Conservation (phyloP, 1,140 invertebrate species). For the Zaprionus vittiger region DNA sequence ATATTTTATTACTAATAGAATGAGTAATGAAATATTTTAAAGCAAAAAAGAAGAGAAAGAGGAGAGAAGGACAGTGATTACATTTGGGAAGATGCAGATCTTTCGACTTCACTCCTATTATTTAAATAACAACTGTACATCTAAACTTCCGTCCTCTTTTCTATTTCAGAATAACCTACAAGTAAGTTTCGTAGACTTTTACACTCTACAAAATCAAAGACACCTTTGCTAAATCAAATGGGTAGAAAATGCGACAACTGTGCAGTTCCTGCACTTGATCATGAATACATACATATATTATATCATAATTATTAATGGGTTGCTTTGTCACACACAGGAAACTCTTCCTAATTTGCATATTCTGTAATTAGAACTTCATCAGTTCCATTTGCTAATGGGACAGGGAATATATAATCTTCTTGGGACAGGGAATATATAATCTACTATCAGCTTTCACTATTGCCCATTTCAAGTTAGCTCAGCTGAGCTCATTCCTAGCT, state of each 20-base stretch:
- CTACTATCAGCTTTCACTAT: not conserved
- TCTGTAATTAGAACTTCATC: not conserved
- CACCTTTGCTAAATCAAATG: no score
- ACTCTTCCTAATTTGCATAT: not conserved
- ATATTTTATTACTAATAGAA: no score
- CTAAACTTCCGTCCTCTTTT: no score
- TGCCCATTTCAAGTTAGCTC: not conserved
- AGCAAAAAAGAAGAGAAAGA: no score
- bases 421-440: not conserved
- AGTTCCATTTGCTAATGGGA: not conserved
- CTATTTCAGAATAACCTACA: no score
- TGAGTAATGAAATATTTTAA: no score
- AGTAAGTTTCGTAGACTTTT: no score
- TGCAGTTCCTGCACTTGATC: not conserved
- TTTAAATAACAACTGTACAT: no score
- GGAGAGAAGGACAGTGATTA: no score
- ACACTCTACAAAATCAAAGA: no score
- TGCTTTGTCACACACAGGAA: not conserved
- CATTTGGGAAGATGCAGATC: no score
- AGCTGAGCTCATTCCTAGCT: not conserved
- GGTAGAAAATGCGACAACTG: not conserved
- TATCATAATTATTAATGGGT: not conserved
- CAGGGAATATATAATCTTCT: not conserved
- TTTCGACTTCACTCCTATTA: no score
- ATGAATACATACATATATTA: not conserved